A percentile compares a stretch with the other conserved stretches of the same genome.
phyloP scores from a whole-genome alignment of 2,113 vertebrate species.

The Campylorhamphus procurvoides region DNA sequence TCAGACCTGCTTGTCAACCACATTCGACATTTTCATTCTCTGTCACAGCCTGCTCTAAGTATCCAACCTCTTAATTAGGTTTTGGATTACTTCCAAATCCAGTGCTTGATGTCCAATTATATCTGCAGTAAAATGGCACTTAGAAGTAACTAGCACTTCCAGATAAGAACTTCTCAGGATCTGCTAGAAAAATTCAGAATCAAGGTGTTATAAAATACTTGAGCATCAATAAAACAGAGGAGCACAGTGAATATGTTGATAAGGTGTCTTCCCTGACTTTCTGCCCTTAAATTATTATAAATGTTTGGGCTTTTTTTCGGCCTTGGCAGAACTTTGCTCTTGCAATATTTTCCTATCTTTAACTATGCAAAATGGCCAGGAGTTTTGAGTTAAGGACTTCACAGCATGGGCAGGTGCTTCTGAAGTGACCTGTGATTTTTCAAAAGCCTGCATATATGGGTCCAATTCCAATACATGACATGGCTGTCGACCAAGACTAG shows the following conservation, averaged over 20 bases:
- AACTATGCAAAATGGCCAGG: neutral
- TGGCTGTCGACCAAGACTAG: neutral
- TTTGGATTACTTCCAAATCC: slow-evolving; percentile 73
- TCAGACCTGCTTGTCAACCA: slow-evolving; percentile 18
- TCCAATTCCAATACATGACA: neutral
- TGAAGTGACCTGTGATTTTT: neutral
- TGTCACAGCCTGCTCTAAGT: slow-evolving; percentile 56
- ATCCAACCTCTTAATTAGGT: slow-evolving; percentile 72
- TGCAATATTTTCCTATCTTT: neutral
- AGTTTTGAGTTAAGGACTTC: neutral
- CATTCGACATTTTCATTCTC: slow-evolving; percentile 31
- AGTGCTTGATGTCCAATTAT: slow-evolving; percentile 59
- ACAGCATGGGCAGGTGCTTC: neutral
- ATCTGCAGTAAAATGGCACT: slow-evolving; percentile 69
- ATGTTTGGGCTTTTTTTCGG: neutral
- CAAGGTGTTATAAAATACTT: slow-evolving; percentile 22
- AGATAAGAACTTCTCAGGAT: slow-evolving; percentile 39
- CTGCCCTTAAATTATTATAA: neutral
- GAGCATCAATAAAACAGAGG: neutral
- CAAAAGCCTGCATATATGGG: neutral
- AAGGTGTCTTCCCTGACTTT: neutral
- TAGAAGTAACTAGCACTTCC: slow-evolving; percentile 66
- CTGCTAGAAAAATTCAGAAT: slow-evolving; percentile 28
- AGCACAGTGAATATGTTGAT: neutral
- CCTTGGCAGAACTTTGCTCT: neutral